phyloP scores from a whole-genome alignment of 2,797 vertebrate species.

The Carduelis carduelis region DNA sequence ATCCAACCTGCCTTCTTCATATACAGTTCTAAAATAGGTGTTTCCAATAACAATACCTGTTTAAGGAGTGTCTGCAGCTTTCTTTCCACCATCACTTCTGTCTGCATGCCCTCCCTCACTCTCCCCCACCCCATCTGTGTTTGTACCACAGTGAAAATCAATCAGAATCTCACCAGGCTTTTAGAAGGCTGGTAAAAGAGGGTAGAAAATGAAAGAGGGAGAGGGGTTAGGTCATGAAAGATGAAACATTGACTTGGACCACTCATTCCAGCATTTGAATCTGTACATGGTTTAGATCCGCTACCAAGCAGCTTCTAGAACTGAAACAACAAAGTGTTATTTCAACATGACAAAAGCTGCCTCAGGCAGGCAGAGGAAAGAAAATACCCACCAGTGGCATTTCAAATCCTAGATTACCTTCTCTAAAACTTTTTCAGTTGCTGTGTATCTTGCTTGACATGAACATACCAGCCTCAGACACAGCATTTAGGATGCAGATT shows the following conservation, averaged over 20 bases:
- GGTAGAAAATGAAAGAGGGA: neutral
- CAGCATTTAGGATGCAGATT: neutral
- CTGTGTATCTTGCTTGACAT: neutral
- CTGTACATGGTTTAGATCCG: neutral
- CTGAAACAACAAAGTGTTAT: neutral
- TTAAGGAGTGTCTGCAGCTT: neutral
- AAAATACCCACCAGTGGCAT: neutral
- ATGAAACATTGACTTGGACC: neutral
- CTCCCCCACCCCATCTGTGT: neutral
- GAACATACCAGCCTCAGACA: neutral
- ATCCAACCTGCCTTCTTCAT: neutral
- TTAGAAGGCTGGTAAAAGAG: neutral
- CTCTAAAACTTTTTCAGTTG: neutral
- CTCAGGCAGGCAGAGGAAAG: neutral
- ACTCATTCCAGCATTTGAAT: neutral
- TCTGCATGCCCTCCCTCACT: neutral
- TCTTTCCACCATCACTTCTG: neutral
- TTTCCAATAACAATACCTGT: neutral
- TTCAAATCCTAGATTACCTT: neutral
- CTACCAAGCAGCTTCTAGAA: neutral
- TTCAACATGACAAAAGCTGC: neutral
- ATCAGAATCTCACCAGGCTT: neutral
- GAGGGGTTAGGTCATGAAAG: neutral
- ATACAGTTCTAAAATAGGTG: neutral
- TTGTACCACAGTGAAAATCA: neutral